These are phyloP conservation scores for cattle (Bos taurus) DNA, from an alignment of 2,113 vertebrate species.

Conservation along the genomic window ARS-UCD2.0 NC_037348.1:51072001-51072500, in stretches of 20 bases:
- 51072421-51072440: not conserved
- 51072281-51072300: conserved; percentile 34
- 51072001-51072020: not conserved
- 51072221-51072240: not conserved
- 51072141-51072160: not conserved
- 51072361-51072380: conserved; percentile 17
- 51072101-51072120: not conserved
- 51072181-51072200: not conserved
- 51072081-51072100: not conserved
- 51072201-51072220: not conserved
- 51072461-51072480: not conserved
- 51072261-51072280: conserved; percentile 14
- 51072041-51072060: not conserved
- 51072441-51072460: not conserved
- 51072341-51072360: not conserved
- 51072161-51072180: not conserved
- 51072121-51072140: not conserved
- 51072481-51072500: not conserved
- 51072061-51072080: not conserved
- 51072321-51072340: conserved; percentile 40
- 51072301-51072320: conserved; percentile 10
- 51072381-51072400: conserved; percentile 42
- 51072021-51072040: not conserved
- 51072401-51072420: not conserved
- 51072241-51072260: conserved; percentile 10